Percentiles rank a stretch among this genome's conserved stretches.
Conservation (phyloP, 2,113 vertebrate species). For the Hydropotes inermis region DNA sequence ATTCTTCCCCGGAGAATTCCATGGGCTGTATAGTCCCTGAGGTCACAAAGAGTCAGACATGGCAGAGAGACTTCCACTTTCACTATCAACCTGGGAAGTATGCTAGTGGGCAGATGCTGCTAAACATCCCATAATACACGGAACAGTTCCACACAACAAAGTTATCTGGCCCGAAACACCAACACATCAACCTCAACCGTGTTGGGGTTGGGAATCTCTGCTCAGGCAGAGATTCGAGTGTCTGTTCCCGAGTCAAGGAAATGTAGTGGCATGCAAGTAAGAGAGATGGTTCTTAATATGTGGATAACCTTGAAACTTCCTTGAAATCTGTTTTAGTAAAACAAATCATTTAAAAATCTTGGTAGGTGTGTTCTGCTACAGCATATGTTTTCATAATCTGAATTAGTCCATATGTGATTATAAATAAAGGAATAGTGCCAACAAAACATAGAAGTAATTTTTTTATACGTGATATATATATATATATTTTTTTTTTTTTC, state of each 20-base stretch:
- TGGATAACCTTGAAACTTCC: not conserved
- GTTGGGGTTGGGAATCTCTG: not conserved
- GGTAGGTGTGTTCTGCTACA: not conserved
- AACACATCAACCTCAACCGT: not conserved
- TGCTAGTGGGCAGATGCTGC: not conserved
- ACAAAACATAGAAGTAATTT: not conserved
- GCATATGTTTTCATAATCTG: not conserved
- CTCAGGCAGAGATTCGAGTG: not conserved
- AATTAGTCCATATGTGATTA: slow-evolving; percentile 7
- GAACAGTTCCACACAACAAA: not conserved
- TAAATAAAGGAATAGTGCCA: slow-evolving; percentile 29
- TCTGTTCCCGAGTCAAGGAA: not conserved
- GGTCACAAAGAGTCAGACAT: not conserved
- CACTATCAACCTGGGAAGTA: not conserved
- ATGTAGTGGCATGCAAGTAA: not conserved
- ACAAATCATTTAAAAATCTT: not conserved
- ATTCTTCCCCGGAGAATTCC: not conserved
- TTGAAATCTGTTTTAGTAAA: not conserved
- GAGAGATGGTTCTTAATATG: not conserved
- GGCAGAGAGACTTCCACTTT: accelerated
- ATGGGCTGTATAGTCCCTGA: not conserved
- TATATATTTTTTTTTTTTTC: not conserved
- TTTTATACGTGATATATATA: not conserved
- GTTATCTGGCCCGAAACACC: not conserved
- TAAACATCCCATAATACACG: not conserved